Conservation (phyloP, 2,113 vertebrate genomes). For the Alosa alosa region DNA sequence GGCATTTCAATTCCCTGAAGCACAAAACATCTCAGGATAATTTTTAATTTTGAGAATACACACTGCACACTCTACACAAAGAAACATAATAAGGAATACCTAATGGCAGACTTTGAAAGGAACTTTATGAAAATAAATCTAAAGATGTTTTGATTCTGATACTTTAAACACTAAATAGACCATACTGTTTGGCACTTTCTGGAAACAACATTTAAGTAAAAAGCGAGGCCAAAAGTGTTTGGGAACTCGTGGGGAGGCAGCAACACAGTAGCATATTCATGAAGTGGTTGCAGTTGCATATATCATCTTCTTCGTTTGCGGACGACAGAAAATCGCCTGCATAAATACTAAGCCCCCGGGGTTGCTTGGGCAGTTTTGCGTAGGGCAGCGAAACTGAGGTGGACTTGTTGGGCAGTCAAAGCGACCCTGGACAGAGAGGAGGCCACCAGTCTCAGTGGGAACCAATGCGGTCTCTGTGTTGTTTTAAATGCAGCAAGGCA, state of each 20-base stretch:
- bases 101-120: background rate
- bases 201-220: conserved; percentile 43
- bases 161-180: background rate
- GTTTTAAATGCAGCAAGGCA: conserved; percentile 56
- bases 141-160: background rate
- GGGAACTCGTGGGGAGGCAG: conserved; percentile 50
- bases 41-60: background rate
- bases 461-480: conserved; percentile 47
- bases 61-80: too few species aligned
- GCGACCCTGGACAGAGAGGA: conserved; percentile 31
- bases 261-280: conserved; percentile 70
- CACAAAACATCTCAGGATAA: background rate
- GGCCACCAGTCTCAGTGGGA: conserved; percentile 24
- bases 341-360: conserved; percentile 37
- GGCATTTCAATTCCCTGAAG: background rate
- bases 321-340: conserved; percentile 41
- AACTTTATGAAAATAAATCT: background rate
- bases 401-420: conserved; percentile 36
- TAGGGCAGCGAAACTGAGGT: conserved; percentile 39
- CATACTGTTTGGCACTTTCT: conserved; percentile 33
- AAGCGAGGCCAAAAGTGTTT: conserved; percentile 52
- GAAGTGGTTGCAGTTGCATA: conserved; percentile 43
- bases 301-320: conserved; percentile 58
- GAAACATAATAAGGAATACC: background rate
- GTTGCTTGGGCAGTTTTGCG: conserved; percentile 26